A percentile compares a stretch with the other conserved stretches of the same genome.
Evolutionary conservation across 1,140 invertebrate species (phyloP).

Genomic region (Platorchestia sp.): DNA sequence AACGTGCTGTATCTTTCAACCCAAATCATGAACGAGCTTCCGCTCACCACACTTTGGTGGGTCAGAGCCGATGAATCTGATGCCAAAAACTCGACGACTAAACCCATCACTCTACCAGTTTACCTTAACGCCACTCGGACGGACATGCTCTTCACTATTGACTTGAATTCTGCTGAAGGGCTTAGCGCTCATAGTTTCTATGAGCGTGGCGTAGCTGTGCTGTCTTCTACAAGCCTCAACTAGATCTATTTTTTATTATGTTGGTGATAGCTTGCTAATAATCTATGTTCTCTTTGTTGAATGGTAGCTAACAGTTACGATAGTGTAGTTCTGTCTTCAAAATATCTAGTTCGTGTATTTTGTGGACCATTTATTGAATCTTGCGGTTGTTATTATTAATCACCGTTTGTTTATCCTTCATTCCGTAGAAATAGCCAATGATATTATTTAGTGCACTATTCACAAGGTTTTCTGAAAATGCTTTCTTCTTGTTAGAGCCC

Average conservation of each 20-base stretch:
- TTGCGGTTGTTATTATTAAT: neutral
- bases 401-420: neutral
- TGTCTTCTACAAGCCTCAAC: conserved; percentile 91
- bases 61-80: conserved; percentile 60
- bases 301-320: neutral
- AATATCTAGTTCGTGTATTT: neutral
- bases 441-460: neutral
- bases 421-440: neutral
- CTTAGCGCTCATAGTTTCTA: conserved; percentile 94
- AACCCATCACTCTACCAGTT: conserved; percentile 95
- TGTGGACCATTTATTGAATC: neutral
- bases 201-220: conserved; percentile 95
- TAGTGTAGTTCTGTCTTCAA: neutral
- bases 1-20: conserved; percentile 93
- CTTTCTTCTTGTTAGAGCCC: neutral
- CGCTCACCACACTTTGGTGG: conserved; percentile 81
- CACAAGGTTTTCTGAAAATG: neutral
- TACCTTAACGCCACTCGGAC: conserved; percentile 96
- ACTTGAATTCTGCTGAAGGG: conserved; percentile 88
- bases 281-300: neutral
- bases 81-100: conserved; percentile 80
- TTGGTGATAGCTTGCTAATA: neutral
- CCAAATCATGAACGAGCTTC: conserved; percentile 94
- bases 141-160: conserved; percentile 95
- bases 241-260: conserved; percentile 71